These are phyloP conservation scores for Pipra filicauda DNA, from an alignment of 2,113 vertebrate genomes.

Conservation along the genomic window DNA sequence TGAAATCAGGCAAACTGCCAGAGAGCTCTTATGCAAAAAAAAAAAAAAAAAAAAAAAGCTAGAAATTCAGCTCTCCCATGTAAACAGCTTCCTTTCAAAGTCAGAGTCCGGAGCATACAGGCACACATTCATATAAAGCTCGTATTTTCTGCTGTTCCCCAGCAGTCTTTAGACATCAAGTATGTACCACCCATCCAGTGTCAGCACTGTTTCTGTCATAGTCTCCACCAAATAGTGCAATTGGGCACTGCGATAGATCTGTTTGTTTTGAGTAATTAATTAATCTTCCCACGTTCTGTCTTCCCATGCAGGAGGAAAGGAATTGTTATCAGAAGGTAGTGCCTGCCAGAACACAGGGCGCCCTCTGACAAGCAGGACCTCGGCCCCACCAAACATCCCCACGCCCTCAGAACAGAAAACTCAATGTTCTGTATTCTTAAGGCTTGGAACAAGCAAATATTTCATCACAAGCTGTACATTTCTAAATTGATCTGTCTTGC, in stretches of 20 bases:
- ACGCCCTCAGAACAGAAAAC: slow-evolving; percentile 25
- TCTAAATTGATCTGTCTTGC: slow-evolving; percentile 40
- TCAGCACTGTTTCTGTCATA: fast-evolving
- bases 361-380: neutral
- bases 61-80: neutral
- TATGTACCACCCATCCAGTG: neutral
- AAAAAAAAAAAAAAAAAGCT: neutral
- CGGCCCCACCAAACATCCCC: neutral
- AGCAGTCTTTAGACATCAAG: neutral
- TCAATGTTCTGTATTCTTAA: slow-evolving; percentile 53
- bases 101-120: neutral
- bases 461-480: slow-evolving; percentile 36
- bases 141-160: neutral
- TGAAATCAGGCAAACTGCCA: slow-evolving; percentile 11
- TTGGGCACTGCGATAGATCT: neutral
- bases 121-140: neutral
- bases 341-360: neutral
- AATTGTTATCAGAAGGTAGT: neutral
- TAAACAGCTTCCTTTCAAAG: slow-evolving; percentile 41
- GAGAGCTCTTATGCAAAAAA: slow-evolving; percentile 14
- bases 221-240: neutral
- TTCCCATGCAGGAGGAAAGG: neutral
- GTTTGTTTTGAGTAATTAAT: neutral
- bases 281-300: neutral
- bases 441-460: slow-evolving; percentile 48